Base-by-base conservation (phyloP, 2,888 invertebrate species). In the Euplexia lucipara region DNA sequence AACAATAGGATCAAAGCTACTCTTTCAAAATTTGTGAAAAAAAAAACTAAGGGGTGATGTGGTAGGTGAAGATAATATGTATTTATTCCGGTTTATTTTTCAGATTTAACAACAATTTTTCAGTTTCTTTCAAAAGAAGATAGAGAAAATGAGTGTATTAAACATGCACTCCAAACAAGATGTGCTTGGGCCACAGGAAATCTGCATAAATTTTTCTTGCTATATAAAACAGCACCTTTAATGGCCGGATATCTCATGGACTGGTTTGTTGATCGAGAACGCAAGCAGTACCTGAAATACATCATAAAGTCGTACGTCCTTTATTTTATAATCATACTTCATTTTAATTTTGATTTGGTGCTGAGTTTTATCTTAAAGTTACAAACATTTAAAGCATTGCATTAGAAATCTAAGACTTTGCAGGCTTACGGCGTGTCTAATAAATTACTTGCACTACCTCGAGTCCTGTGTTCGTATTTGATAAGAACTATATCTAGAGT, bases 211-310 rank as follows among this genome's bases (percentile, higher is more conserved):
- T 98, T 99, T 93, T 99, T 99, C 96, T 96, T 97, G 86, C 95
- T 99, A 69, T 99, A 99, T 93, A 96, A 96, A 87, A 94, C 95
- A 69, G 98, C 99, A 42, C 99, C 99, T 20, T 96, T 98, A 88
- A 99, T 99, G 99, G 98, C 98, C 48, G 98, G 98, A 64, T 99
- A 98, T 95, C 96, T 99, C 80, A 98, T 99, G 96, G 99, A 99
- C 95, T 99, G 99, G 99, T 99, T 99, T 96, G 97, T 99, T 89
- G 98, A 99, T 79, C 96, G 99, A 87, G 99, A 99, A 92, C 96
- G 99, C 88, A 99, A 98, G 95, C 95, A 96, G 84, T 99, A 99
- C 86, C 96, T 99, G 88, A 99, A 98, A 95, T 96, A 97, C 91
- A 98, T 99, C 92, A 97, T 99, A 81, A 99, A 99, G 97, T 97